These are phyloP conservation scores for Cepaea hortensis DNA, from an alignment of 2,888 invertebrate genomes.

Conservation along the genomic window DNA sequence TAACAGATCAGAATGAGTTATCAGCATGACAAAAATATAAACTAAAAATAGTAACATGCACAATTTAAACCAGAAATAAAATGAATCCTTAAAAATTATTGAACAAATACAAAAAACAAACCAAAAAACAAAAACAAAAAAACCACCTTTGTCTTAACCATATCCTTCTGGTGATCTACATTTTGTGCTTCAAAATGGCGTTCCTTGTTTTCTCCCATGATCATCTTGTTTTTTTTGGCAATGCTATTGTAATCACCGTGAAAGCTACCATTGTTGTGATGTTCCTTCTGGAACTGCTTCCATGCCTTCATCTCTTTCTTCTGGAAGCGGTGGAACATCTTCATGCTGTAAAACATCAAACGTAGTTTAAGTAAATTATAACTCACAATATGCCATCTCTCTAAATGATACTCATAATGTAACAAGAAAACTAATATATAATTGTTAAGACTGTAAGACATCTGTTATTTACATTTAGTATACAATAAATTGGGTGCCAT, in stretches of 20 bases:
- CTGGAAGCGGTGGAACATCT: slow-evolving; percentile 43
- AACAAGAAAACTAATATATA: background rate
- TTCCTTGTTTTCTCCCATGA: slow-evolving; percentile 21
- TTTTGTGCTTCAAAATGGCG: background rate
- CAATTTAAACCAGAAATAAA: no score
- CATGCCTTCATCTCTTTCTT: slow-evolving; percentile 48
- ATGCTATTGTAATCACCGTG: background rate
- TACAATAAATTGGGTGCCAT: no score
- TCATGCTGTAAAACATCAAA: slow-evolving; percentile 41
- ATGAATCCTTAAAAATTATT: no score
- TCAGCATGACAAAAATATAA: no score
- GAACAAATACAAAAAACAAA: no score
- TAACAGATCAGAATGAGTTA: no score
- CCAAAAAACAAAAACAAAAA: no score
- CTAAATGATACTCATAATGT: background rate
- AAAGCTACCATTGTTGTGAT: background rate
- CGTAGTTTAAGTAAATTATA: background rate
- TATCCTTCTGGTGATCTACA: background rate
- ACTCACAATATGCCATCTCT: background rate
- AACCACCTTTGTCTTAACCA: background rate
- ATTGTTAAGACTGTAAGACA: background rate
- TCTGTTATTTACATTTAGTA: no score
- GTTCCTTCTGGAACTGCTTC: slow-evolving; percentile 42
- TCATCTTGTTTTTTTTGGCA: background rate
- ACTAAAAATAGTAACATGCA: no score